Conservation (phyloP, 2,888 invertebrate species). For the Lissocephala sabroskyi region DNA sequence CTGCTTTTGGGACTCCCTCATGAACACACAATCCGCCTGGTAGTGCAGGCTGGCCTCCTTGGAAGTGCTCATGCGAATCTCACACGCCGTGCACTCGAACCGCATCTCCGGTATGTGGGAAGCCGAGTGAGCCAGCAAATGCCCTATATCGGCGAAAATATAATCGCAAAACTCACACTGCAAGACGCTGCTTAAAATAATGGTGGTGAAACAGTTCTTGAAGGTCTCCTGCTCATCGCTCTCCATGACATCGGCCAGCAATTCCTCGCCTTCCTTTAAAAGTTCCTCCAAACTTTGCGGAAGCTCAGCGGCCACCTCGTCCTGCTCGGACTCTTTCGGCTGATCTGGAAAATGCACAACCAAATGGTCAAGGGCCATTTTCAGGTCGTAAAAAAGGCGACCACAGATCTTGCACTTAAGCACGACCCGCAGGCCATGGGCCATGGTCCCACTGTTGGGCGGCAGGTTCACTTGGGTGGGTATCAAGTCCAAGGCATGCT, state of each 20-base stretch:
- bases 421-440: slow-evolving; percentile 53
- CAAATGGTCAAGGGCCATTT: slow-evolving; percentile 56
- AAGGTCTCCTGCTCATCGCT: background rate
- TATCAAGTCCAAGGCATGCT: slow-evolving; percentile 69
- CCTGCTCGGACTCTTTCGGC: too few species aligned
- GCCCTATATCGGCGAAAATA: slow-evolving; percentile 74
- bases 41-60: slow-evolving; percentile 75
- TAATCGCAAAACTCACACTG: slow-evolving; percentile 79
- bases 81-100: slow-evolving; percentile 72
- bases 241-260: background rate
- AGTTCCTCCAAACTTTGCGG: slow-evolving; percentile 4
- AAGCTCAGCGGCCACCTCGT: too few species aligned
- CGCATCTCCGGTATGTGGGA: slow-evolving; percentile 62
- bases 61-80: slow-evolving; percentile 73
- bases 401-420: slow-evolving; percentile 68
- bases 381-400: slow-evolving; percentile 56
- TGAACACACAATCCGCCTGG: slow-evolving; percentile 72
- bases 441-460: slow-evolving; percentile 11
- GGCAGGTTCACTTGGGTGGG: slow-evolving; percentile 36
- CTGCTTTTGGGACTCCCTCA: slow-evolving; percentile 60
- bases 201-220: slow-evolving; percentile 28
- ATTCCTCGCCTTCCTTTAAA: slow-evolving; percentile 12
- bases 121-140: slow-evolving; percentile 69
- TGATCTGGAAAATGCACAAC: slow-evolving; percentile 40
- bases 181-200: slow-evolving; percentile 69